Evolutionary conservation across 2,888 invertebrate species (phyloP).

Genomic region (Agrotis clavis): DNA sequence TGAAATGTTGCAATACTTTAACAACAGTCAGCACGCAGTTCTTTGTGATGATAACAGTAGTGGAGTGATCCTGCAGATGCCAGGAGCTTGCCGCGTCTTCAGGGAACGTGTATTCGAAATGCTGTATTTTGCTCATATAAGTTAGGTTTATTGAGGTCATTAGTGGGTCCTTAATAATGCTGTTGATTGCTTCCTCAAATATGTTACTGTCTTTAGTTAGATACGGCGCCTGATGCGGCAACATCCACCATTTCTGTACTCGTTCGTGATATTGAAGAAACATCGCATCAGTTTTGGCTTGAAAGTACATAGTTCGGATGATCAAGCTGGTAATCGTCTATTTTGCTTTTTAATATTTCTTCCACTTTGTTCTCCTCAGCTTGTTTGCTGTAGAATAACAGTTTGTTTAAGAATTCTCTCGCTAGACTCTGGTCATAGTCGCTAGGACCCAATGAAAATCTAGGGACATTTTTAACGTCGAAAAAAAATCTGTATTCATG

Average conservation of each 20-base stretch:
- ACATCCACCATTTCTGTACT: too few species aligned
- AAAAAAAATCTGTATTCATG: conserved; percentile 12
- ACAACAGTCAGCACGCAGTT: too few species aligned
- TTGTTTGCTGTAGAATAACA: conserved; percentile 45
- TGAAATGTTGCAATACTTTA: too few species aligned
- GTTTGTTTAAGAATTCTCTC: conserved; percentile 23
- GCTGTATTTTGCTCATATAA: conserved; percentile 10
- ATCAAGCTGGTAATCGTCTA: too few species aligned
- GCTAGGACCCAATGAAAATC: neutral
- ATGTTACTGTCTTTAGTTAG: neutral
- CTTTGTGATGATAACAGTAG: too few species aligned
- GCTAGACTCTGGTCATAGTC: conserved; percentile 6
- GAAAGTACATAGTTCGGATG: too few species aligned
- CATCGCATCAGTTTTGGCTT: too few species aligned
- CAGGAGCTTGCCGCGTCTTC: too few species aligned
- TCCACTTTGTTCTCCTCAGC: conserved; percentile 36
- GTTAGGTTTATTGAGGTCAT: conserved; percentile 25
- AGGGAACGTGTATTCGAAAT: conserved; percentile 28
- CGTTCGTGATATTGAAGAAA: too few species aligned
- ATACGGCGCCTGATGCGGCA: too few species aligned
- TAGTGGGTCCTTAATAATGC: conserved; percentile 31
- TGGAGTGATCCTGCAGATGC: too few species aligned
- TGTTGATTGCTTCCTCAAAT: conserved; percentile 16
- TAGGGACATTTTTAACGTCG: conserved; percentile 2
- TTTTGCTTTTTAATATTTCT: too few species aligned